Evolutionary conservation across 1,140 invertebrate genomes (phyloP).

Genomic region (Heliconius hermathena): DNA sequence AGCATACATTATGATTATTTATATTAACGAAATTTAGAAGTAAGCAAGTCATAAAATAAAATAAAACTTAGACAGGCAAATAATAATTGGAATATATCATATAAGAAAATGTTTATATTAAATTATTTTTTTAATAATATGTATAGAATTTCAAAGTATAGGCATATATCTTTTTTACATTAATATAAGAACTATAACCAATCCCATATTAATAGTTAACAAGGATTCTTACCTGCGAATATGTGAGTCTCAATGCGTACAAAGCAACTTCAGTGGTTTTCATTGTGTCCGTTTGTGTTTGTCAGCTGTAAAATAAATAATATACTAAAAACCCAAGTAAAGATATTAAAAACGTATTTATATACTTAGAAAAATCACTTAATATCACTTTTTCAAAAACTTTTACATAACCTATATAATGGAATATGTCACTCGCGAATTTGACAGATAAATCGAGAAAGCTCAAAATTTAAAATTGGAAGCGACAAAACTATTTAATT

Average conservation of each 20-base stretch:
- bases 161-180: neutral
- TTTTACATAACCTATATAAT: slow-evolving; percentile 65
- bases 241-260: slow-evolving; percentile 77
- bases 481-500: neutral
- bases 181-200: neutral
- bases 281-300: slow-evolving; percentile 67
- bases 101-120: too few species aligned
- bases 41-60: too few species aligned
- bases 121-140: too few species aligned
- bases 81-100: too few species aligned
- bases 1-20: too few species aligned
- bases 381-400: slow-evolving; percentile 44
- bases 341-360: slow-evolving; percentile 50
- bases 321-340: slow-evolving; percentile 52
- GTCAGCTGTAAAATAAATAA: slow-evolving; percentile 64
- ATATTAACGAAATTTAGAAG: too few species aligned
- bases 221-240: slow-evolving; percentile 71
- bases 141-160: neutral
- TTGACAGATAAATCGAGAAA: slow-evolving; percentile 47
- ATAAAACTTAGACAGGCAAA: too few species aligned
- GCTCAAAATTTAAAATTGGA: slow-evolving; percentile 21
- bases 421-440: slow-evolving; percentile 48
- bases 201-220: neutral
- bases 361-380: slow-evolving; percentile 42
- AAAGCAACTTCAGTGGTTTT: slow-evolving; percentile 74